phyloP scores from a whole-genome alignment of 23 tunicate genomes.

The Phallusia fumigata region DNA sequence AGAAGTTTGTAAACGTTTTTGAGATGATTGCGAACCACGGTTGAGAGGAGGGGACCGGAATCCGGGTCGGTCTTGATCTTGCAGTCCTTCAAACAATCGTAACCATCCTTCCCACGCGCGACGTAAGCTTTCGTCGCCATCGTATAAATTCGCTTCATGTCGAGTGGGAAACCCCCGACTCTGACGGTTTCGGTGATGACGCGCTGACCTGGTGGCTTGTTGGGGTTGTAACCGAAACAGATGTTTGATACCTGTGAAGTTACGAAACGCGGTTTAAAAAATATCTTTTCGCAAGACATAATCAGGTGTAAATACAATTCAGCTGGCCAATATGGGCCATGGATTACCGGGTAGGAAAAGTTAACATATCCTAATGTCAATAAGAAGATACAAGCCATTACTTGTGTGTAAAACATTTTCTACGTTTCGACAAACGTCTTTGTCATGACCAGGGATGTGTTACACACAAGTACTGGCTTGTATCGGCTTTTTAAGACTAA shows the following conservation, averaged over 20 bases:
- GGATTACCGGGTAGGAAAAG: too few species aligned
- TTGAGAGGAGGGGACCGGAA: conserved; percentile 78
- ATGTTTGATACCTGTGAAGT: conserved; percentile 51
- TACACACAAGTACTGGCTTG: too few species aligned
- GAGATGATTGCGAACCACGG: conserved; percentile 82
- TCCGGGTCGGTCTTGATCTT: conserved; percentile 68
- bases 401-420: too few species aligned
- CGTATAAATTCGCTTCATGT: conserved; percentile 43
- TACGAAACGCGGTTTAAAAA: not conserved
- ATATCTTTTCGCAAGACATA: not conserved
- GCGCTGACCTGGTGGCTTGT: conserved; percentile 31
- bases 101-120: conserved; percentile 86
- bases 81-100: conserved; percentile 47
- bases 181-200: conserved; percentile 37
- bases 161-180: conserved; percentile 57
- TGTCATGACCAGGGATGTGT: too few species aligned
- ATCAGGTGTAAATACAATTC: too few species aligned
- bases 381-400: too few species aligned
- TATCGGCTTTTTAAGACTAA: too few species aligned
- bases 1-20: conserved; percentile 44
- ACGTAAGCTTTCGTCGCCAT: conserved; percentile 93
- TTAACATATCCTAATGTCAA: too few species aligned
- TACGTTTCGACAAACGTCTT: too few species aligned
- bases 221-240: conserved; percentile 62
- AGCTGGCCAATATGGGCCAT: too few species aligned